Percentiles rank a stretch among this genome's conserved stretches.
These are phyloP conservation scores for Rhynchopsitta pachyrhyncha DNA, from an alignment of 2,113 vertebrate genomes.

Conservation along the genomic window DNA sequence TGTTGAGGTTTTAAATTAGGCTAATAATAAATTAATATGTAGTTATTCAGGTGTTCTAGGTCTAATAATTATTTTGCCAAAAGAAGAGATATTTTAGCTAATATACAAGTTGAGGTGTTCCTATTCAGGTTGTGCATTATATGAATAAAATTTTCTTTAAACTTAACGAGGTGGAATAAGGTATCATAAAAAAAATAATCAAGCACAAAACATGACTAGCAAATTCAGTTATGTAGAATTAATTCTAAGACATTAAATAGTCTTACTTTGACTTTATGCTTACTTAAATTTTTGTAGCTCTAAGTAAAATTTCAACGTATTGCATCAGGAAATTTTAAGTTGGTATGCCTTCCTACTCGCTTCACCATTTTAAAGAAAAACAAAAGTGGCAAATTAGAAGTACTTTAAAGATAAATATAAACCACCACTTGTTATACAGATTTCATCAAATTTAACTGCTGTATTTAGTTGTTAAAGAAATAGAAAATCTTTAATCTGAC, in stretches of 20 bases:
- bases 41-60: background rate
- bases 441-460: background rate
- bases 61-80: background rate
- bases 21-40: background rate
- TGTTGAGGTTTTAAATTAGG: background rate
- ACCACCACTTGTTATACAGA: background rate
- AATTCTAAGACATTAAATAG: background rate
- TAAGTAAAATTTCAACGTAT: background rate
- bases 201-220: background rate
- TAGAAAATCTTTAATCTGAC: background rate
- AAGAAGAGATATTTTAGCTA: background rate
- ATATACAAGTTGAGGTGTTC: background rate
- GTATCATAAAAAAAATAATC: background rate
- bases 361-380: background rate
- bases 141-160: background rate
- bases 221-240: background rate
- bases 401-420: background rate
- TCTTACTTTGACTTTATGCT: background rate
- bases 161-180: background rate
- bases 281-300: conserved; percentile 10
- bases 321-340: background rate
- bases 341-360: background rate
- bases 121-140: background rate
- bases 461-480: background rate
- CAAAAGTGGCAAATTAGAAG: background rate